Percentiles rank a stretch among this genome's conserved stretches.
These are phyloP conservation scores for Epinephelus coioides DNA, from an alignment of 2,797 vertebrate genomes.

Conservation along the genomic window DNA sequence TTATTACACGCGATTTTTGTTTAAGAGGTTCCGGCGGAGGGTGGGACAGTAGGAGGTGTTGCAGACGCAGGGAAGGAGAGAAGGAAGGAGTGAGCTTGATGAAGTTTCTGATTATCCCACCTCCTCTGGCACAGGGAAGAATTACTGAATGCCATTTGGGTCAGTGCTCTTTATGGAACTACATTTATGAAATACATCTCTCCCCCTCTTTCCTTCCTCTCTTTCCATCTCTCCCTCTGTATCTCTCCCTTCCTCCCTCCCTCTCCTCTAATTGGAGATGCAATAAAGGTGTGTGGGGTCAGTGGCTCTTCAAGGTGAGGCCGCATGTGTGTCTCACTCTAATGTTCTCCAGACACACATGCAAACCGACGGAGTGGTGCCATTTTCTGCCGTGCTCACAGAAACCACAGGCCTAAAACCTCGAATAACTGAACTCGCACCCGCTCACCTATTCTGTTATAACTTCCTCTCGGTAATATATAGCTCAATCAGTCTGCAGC, in stretches of 20 bases:
- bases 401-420: constrained; percentile 47
- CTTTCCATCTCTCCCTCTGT: constrained; percentile 67
- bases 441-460: constrained; percentile 22
- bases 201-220: constrained; percentile 69
- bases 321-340: constrained; percentile 66
- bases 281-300: constrained; percentile 85
- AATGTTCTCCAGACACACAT: constrained; percentile 63
- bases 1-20: constrained; percentile 79
- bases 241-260: constrained; percentile 72
- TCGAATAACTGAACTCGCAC: constrained; percentile 40
- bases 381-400: constrained; percentile 59
- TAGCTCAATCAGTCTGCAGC: constrained; percentile 41
- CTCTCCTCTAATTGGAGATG: constrained; percentile 83
- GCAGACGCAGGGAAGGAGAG: constrained; percentile 63
- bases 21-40: constrained; percentile 75
- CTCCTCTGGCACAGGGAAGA: constrained; percentile 78
- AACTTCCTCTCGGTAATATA: constrained; percentile 55
- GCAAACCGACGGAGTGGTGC: constrained; percentile 28
- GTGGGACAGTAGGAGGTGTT: constrained; percentile 69
- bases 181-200: constrained; percentile 84
- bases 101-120: constrained; percentile 82
- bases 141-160: constrained; percentile 84
- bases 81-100: constrained; percentile 74
- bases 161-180: constrained; percentile 86
- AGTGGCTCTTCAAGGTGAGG: constrained; percentile 87